Evolutionary conservation across 2,113 vertebrate genomes (phyloP), one percentile per base, ranked within the genome.

Genomic region (Hemichromis elongatus): DNA sequence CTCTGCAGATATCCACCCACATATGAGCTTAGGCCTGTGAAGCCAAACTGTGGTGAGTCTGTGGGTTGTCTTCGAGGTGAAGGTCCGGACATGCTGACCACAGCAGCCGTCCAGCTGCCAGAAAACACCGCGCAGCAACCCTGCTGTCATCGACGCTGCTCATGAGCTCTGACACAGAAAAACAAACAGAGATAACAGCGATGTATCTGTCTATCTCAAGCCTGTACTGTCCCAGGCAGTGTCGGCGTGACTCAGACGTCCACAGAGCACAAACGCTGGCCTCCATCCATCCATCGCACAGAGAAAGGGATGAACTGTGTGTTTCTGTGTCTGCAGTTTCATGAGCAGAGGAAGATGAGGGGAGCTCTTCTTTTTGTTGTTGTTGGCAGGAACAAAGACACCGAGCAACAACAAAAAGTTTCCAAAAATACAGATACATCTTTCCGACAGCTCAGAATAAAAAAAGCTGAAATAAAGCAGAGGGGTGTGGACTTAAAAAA

Each of bases 211-310:
- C 5, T 55, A n/a, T 19, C 19, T 50, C 81, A 55, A 61, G 84
- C 45, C 70, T n/a, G 6, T 75, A 33, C 45, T 33, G 70, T 75
- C 86, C 83, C 85, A 73, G 90, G 85, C 82, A 7, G 80, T 89
- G 84, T 87, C 56, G 33, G 80, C 5, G 53, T 80, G 84, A 90
- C 85, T 86, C 84, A 87, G 70, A 83, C 7, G 57, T 91, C 73
- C 73, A 79, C 47, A 56, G 83, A 84, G 63, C 70, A 92, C 87
- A 90, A 83, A 82, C 37, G 10, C 56, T 79, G 77, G 52, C 85
- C 70, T 82, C 73, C 16, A 11, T 85, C 84, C 77, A 19, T 21
- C 12, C 47, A 37, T 37, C 35, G 55, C 79, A 21, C 63, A 68
- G 42, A 81, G 35, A 63, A 5, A 30, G 26, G 47, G 73, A 61